Percentiles rank a stretch among this genome's conserved stretches.
phyloP scores from a whole-genome alignment of 1,140 invertebrate genomes.

The Mya arenaria region DNA sequence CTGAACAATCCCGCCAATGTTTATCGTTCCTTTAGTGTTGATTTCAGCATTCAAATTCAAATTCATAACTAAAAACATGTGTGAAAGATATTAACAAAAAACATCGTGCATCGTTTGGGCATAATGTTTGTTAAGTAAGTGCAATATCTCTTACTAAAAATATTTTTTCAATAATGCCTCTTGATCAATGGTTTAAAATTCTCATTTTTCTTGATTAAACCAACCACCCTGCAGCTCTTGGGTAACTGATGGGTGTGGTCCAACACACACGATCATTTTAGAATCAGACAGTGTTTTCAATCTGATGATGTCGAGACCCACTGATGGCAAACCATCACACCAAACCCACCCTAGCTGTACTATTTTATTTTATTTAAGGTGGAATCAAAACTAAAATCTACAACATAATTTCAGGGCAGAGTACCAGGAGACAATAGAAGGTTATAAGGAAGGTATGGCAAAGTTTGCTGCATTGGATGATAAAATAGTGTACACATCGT shows the following conservation, averaged over 20 bases:
- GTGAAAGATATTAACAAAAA: too few relatives aligned
- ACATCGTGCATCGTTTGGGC: too few relatives aligned
- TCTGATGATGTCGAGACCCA: background rate
- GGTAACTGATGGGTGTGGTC: background rate
- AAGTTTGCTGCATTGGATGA: constrained; percentile 81
- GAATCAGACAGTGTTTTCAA: background rate
- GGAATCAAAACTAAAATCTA: too few relatives aligned
- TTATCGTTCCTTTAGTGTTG: too few relatives aligned
- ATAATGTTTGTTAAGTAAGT: too few relatives aligned
- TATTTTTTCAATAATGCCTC: too few relatives aligned
- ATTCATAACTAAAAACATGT: too few relatives aligned
- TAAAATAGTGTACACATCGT: constrained; percentile 84
- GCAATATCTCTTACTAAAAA: too few relatives aligned
- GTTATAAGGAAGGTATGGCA: constrained; percentile 70
- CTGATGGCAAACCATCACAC: background rate
- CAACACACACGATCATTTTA: background rate
- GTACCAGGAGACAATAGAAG: constrained; percentile 67
- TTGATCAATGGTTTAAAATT: too few relatives aligned
- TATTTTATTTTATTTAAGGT: background rate
- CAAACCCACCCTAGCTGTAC: background rate
- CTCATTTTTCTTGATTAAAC: too few relatives aligned
- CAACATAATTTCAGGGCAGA: constrained; percentile 63
- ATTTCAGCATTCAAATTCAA: too few relatives aligned
- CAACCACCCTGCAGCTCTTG: background rate
- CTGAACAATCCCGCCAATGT: too few relatives aligned